A percentile compares a stretch with the other conserved stretches of the same genome.
Evolutionary conservation across 2,888 invertebrate genomes (phyloP).

Genomic region (Epirrita christyi): DNA sequence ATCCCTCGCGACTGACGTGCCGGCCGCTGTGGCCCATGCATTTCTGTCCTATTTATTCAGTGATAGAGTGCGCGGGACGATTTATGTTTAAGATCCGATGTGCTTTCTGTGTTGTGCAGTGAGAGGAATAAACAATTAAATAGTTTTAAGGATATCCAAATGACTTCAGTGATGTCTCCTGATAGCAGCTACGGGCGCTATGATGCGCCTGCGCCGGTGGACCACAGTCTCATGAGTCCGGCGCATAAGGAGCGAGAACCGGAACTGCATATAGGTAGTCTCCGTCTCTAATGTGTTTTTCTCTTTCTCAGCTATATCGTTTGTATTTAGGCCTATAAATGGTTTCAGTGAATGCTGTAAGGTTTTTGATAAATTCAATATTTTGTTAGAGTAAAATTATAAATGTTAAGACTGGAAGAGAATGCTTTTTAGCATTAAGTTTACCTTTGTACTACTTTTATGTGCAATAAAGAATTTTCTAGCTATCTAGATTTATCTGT

Average conservation of each 20-base stretch:
- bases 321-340: neutral
- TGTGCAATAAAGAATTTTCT: too few relatives aligned
- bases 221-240: slow-evolving; percentile 74
- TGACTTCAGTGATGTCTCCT: slow-evolving; percentile 87
- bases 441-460: too few relatives aligned
- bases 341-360: neutral
- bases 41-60: slow-evolving; percentile 71
- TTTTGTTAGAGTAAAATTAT: neutral
- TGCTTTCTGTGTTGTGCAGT: slow-evolving; percentile 79
- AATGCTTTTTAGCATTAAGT: too few relatives aligned
- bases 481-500: too few relatives aligned
- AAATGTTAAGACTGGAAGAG: too few relatives aligned
- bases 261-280: slow-evolving; percentile 89
- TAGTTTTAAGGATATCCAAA: slow-evolving; percentile 58
- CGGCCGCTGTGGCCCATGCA: slow-evolving; percentile 66
- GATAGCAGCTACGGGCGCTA: slow-evolving; percentile 87
- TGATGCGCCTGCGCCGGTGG: slow-evolving; percentile 82
- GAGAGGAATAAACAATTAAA: slow-evolving; percentile 62
- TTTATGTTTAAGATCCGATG: slow-evolving; percentile 62
- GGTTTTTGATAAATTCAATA: neutral
- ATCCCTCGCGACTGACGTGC: slow-evolving; percentile 69
- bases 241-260: slow-evolving; percentile 85
- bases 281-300: slow-evolving; percentile 3
- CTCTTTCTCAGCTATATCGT: slow-evolving; percentile 3
- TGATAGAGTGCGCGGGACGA: slow-evolving; percentile 60